Evolutionary conservation across 2,113 vertebrate species (phyloP).

Genomic region (Muscicapa adusta): DNA sequence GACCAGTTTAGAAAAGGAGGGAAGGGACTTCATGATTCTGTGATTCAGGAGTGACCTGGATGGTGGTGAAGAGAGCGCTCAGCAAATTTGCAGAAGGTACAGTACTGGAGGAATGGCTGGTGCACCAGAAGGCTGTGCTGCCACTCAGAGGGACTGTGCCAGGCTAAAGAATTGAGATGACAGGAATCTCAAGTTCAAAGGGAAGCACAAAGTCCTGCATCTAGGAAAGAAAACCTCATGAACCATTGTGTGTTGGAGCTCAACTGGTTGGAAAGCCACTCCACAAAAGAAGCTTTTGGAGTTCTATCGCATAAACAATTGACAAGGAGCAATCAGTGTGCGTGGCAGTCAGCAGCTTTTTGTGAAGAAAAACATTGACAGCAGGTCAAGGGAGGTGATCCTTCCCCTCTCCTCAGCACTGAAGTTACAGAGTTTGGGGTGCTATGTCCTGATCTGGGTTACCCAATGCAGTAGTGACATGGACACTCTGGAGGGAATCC

Average conservation of each 20-base stretch:
- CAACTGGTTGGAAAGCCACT: background rate
- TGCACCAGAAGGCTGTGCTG: background rate
- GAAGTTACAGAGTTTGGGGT: background rate
- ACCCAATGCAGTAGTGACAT: background rate
- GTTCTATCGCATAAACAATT: background rate
- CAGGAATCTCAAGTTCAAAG: background rate
- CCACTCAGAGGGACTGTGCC: background rate
- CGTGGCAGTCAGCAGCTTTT: background rate
- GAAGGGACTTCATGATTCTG: background rate
- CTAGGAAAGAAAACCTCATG: background rate
- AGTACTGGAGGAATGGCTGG: background rate
- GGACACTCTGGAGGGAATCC: background rate
- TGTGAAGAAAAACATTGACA: background rate
- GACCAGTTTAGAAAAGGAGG: background rate
- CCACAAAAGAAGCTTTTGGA: background rate
- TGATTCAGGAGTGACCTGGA: background rate
- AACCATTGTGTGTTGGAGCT: background rate
- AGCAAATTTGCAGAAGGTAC: background rate
- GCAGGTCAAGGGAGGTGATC: background rate
- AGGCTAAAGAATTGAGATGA: background rate
- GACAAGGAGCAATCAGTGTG: fast-evolving
- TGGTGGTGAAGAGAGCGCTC: background rate
- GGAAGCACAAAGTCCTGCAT: background rate
- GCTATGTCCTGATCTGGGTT: background rate
- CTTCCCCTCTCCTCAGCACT: background rate